These are phyloP conservation scores for Chionoecetes opilio DNA, from an alignment of 1,140 invertebrate species.

Conservation along the genomic window DNA sequence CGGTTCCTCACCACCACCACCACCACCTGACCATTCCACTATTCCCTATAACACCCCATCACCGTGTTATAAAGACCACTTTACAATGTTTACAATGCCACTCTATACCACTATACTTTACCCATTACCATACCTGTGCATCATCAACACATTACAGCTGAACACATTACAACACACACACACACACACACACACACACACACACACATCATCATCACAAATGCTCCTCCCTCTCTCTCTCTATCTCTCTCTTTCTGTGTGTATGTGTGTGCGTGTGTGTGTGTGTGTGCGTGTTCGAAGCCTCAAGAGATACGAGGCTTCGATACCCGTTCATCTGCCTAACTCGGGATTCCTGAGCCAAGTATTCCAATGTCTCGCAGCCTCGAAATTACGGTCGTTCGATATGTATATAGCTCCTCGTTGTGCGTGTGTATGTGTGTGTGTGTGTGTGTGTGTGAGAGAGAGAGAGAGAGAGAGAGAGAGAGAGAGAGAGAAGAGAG, in stretches of 20 bases:
- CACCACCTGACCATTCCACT: too few relatives aligned
- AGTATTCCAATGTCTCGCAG: constrained; percentile 20
- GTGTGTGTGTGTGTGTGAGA: constrained; percentile 1
- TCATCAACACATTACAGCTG: not conserved
- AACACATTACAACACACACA: not conserved
- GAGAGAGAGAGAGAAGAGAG: not conserved
- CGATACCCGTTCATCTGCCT: constrained; percentile 34
- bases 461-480: not conserved
- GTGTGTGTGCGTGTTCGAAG: not conserved
- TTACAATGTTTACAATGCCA: too few relatives aligned
- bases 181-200: not conserved
- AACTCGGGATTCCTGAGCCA: not conserved
- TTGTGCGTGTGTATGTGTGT: constrained; percentile 34
- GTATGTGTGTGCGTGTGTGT: constrained; percentile 43
- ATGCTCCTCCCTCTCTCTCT: too few relatives aligned
- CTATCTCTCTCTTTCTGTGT: constrained; percentile 36
- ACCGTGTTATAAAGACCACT: too few relatives aligned
- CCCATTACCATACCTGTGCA: not conserved
- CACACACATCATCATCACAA: not conserved
- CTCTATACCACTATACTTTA: too few relatives aligned
- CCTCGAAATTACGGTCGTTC: constrained; percentile 39
- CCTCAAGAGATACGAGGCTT: not conserved
- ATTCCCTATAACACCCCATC: too few relatives aligned
- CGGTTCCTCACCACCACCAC: not conserved
- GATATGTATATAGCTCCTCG: not conserved